Percentiles rank a stretch among this genome's conserved stretches.
Evolutionary conservation across 1,140 invertebrate genomes (phyloP).

Genomic region (Drosophila teissieri): DNA sequence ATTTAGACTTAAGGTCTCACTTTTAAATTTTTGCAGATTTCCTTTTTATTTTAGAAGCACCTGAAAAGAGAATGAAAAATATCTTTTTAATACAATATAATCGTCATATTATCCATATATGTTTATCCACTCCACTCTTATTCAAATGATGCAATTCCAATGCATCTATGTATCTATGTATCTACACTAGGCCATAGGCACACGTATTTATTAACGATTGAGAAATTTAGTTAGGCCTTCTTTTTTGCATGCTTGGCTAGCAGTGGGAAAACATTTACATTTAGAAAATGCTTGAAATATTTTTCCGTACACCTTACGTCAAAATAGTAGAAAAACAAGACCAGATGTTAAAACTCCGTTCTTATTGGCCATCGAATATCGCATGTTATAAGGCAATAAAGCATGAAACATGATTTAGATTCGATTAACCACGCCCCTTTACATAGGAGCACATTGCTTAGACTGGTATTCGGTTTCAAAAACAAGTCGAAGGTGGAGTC

Average conservation of each 20-base stretch:
- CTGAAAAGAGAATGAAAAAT: conserved; percentile 21
- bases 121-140: background rate
- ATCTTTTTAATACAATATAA: too few species aligned
- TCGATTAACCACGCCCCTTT: conserved; percentile 25
- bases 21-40: conserved; percentile 10
- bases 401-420: conserved; percentile 12
- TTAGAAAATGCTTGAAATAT: conserved; percentile 26
- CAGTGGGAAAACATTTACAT: conserved; percentile 49
- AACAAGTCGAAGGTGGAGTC: conserved; percentile 50
- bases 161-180: background rate
- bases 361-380: conserved; percentile 24
- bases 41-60: conserved; percentile 9
- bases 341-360: background rate
- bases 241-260: conserved; percentile 41
- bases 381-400: conserved; percentile 27
- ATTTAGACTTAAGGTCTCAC: conserved; percentile 16
- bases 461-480: conserved; percentile 45
- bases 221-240: conserved; percentile 11
- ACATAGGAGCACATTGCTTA: conserved; percentile 3
- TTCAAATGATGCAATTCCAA: conserved; percentile 15
- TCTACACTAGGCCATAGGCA: background rate
- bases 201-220: conserved; percentile 33
- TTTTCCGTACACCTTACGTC: background rate
- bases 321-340: conserved; percentile 1
- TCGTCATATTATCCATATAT: too few species aligned